Evolutionary conservation across 2,797 vertebrate species (phyloP).

Genomic region (Pipistrellus pipistrellus): DNA sequence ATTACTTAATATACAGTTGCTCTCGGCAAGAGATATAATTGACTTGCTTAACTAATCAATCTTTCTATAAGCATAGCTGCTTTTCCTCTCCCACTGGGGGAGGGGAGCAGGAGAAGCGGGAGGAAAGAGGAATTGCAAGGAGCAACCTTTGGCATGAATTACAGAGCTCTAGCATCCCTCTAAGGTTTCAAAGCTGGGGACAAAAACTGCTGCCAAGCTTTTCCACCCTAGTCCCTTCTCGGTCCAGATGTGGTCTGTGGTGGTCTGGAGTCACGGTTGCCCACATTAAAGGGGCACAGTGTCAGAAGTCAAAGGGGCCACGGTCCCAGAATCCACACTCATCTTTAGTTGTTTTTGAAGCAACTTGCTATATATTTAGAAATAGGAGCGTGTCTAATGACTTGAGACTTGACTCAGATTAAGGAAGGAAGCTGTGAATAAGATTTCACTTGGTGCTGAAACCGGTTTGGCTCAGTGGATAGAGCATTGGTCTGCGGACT

Average conservation of each 20-base stretch:
- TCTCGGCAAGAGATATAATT: slow-evolving; percentile 90
- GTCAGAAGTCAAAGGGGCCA: neutral
- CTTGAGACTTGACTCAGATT: neutral
- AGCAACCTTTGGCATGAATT: slow-evolving; percentile 81
- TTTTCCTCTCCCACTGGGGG: slow-evolving; percentile 84
- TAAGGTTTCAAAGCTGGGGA: slow-evolving; percentile 38
- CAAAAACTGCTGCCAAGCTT: neutral
- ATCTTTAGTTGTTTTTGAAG: slow-evolving; percentile 7
- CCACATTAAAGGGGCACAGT: neutral
- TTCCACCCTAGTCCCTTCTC: neutral
- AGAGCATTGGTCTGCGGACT: too few species aligned
- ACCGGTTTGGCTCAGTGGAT: too few species aligned
- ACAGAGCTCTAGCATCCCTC: slow-evolving; percentile 69
- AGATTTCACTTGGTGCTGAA: neutral
- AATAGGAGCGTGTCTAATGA: neutral
- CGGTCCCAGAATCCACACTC: neutral
- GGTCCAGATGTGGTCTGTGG: slow-evolving; percentile 29
- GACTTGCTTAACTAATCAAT: slow-evolving; percentile 91
- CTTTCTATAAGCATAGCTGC: slow-evolving; percentile 88
- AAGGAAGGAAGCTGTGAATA: neutral
- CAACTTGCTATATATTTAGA: neutral
- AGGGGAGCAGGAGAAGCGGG: slow-evolving; percentile 76
- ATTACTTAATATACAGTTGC: slow-evolving; percentile 89
- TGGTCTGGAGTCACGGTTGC: neutral
- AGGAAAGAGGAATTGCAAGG: slow-evolving; percentile 52